Percentiles rank a stretch among this genome's conserved stretches.
Conservation (phyloP, 2,797 vertebrate species). For the Alfaro cultratus region DNA sequence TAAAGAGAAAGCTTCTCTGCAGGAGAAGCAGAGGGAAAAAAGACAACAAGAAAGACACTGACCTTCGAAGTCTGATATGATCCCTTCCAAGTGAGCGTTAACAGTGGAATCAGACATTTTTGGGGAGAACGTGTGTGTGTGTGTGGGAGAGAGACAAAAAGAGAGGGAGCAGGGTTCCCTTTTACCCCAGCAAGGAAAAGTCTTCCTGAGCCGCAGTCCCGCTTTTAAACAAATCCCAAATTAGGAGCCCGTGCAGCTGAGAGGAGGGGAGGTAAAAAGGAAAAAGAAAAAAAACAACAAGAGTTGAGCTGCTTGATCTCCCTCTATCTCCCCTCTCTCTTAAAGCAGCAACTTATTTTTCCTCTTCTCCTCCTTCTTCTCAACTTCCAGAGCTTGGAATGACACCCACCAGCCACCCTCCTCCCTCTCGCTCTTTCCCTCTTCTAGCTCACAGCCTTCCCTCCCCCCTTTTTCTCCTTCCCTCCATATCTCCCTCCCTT, state of each 20-base stretch:
- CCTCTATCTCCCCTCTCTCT: slow-evolving; percentile 61
- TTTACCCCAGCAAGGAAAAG: slow-evolving; percentile 77
- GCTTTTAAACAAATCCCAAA: slow-evolving; percentile 87
- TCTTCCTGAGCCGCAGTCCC: slow-evolving; percentile 72
- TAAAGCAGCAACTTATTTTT: slow-evolving; percentile 78
- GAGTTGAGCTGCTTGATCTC: slow-evolving; percentile 67
- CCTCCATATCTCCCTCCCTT: slow-evolving; percentile 47
- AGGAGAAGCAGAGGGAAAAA: slow-evolving; percentile 21
- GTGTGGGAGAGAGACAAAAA: slow-evolving; percentile 32
- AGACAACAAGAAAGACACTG: slow-evolving; percentile 69
- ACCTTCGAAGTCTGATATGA: slow-evolving; percentile 99
- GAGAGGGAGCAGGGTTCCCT: slow-evolving; percentile 74
- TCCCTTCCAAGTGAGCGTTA: slow-evolving; percentile 97
- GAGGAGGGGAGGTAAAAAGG: slow-evolving; percentile 42
- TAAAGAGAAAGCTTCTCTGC: slow-evolving; percentile 47
- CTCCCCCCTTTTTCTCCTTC: slow-evolving; percentile 35
- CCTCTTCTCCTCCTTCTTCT: slow-evolving; percentile 70
- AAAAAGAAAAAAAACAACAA: slow-evolving; percentile 37
- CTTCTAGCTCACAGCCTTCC: slow-evolving; percentile 43
- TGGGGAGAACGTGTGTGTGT: slow-evolving; percentile 50
- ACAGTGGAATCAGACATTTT: slow-evolving; percentile 95
- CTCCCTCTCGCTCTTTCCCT: slow-evolving; percentile 22
- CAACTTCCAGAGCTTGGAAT: slow-evolving; percentile 78
- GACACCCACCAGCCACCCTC: slow-evolving; percentile 55
- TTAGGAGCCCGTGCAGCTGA: slow-evolving; percentile 76